These are phyloP conservation scores for Tragelaphus buxtoni DNA, from an alignment of 2,113 vertebrate genomes.

Conservation along the genomic window DNA sequence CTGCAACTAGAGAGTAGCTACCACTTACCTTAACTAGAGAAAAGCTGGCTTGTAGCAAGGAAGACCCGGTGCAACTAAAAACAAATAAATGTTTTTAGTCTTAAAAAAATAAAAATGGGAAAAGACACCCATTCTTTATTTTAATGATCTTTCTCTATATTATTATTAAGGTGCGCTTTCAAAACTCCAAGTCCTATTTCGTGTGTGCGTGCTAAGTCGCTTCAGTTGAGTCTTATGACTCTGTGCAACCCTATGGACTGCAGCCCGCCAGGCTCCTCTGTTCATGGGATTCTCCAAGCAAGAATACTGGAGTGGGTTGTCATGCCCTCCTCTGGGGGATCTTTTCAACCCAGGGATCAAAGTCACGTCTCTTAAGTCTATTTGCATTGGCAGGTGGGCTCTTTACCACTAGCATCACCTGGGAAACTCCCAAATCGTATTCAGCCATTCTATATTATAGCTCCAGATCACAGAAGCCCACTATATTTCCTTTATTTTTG, in stretches of 20 bases:
- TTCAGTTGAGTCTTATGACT: neutral
- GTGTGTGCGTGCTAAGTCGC: rapidly evolving
- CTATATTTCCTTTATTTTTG: neutral
- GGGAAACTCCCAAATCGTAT: neutral
- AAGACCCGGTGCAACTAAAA: neutral
- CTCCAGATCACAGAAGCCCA: neutral
- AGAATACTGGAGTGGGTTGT: neutral
- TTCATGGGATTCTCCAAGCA: neutral
- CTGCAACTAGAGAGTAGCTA: neutral
- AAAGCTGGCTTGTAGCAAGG: neutral
- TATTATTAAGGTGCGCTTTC: neutral
- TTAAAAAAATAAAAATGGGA: neutral
- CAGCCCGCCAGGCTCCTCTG: neutral
- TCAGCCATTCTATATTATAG: neutral
- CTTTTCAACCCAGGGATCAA: neutral
- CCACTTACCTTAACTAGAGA: neutral
- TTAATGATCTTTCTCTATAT: neutral
- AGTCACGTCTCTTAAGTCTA: neutral
- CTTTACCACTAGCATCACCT: neutral
- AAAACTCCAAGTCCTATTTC: neutral
- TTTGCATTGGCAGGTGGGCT: neutral
- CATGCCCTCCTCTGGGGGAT: rapidly evolving
- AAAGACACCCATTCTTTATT: neutral
- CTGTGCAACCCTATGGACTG: neutral
- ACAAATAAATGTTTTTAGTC: neutral